phyloP scores from a whole-genome alignment of 2,797 vertebrate genomes.

The Lithobates sylvaticus region DNA sequence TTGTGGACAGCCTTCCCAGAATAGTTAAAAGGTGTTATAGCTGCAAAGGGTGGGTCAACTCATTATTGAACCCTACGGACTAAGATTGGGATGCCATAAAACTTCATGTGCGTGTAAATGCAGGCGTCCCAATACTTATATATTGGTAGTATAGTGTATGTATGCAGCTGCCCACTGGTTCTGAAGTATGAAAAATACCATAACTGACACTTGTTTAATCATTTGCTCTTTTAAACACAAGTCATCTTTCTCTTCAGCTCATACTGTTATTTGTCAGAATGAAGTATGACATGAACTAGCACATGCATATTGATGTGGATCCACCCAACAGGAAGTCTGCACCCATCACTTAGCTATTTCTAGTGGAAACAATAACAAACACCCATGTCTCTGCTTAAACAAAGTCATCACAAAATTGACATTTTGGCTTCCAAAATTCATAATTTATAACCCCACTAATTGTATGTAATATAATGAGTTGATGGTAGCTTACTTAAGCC shows the following conservation, averaged over 20 bases:
- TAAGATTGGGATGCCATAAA: too few species aligned
- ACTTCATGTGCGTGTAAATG: too few species aligned
- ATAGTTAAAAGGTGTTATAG: too few species aligned
- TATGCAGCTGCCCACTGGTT: not conserved
- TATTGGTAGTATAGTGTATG: too few species aligned
- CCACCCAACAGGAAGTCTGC: constrained; percentile 58
- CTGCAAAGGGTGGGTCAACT: too few species aligned
- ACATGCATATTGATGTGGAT: constrained; percentile 51
- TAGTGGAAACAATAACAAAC: constrained; percentile 59
- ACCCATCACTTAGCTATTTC: constrained; percentile 61
- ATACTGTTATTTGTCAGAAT: constrained; percentile 53
- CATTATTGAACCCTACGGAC: too few species aligned
- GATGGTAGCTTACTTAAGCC: not conserved
- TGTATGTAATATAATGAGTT: constrained; percentile 41
- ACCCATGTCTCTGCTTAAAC: constrained; percentile 49
- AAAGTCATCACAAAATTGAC: constrained; percentile 44
- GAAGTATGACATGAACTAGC: constrained; percentile 26
- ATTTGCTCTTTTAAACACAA: constrained; percentile 7
- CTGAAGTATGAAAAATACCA: not conserved
- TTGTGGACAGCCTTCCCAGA: too few species aligned
- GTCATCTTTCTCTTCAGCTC: constrained; percentile 23
- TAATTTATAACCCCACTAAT: constrained; percentile 35
- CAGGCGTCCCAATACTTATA: too few species aligned
- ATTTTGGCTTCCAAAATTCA: constrained; percentile 46
- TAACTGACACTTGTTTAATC: constrained; percentile 4